Conservation (phyloP, 2,113 vertebrate genomes). For the Oreochromis spilurus region DNA sequence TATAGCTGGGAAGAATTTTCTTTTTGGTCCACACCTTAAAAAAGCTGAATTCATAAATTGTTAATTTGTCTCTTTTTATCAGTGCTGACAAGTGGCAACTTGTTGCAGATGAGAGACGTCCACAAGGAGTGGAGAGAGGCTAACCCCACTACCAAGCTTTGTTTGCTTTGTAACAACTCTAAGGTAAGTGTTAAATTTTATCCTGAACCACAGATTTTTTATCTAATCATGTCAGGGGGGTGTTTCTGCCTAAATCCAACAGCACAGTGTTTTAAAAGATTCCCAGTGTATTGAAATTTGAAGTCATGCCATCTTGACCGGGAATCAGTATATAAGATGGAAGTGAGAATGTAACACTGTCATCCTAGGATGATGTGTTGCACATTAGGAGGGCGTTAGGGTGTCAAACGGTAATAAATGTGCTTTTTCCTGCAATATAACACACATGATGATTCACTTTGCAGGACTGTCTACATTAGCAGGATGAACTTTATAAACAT, state of each 20-base stretch:
- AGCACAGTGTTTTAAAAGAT: not conserved
- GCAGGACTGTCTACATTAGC: not conserved
- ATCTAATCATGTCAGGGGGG: not conserved
- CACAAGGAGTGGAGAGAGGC: not conserved
- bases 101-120: not conserved
- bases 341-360: not conserved
- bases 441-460: not conserved
- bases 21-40: not conserved
- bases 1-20: not conserved
- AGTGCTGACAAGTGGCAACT: not conserved
- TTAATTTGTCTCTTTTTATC: not conserved
- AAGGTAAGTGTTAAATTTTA: not conserved
- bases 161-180: not conserved
- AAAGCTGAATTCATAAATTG: not conserved
- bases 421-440: not conserved
- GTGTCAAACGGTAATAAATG: not conserved
- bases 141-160: not conserved
- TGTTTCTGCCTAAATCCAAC: not conserved
- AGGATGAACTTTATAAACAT: not conserved
- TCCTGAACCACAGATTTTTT: not conserved
- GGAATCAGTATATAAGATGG: not conserved
- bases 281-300: not conserved
- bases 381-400: not conserved
- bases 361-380: not conserved
- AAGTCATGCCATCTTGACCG: not conserved